Evolutionary conservation across 2,888 invertebrate species (phyloP), one percentile per base, ranked within the genome.

Genomic region (Ctenicera cuprea): DNA sequence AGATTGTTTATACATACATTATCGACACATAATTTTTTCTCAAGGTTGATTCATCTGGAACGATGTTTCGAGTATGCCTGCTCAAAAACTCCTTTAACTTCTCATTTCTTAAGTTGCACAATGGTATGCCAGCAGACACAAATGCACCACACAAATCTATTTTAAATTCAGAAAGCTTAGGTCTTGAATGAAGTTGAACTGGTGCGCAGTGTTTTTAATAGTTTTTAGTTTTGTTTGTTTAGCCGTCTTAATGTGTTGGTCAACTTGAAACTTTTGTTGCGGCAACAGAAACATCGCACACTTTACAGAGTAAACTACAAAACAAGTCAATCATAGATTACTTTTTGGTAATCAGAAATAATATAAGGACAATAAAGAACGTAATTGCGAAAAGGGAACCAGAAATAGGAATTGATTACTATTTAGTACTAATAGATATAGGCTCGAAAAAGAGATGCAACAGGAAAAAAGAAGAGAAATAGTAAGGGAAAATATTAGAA

Each of bases 11-110:
- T n/a, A n/a, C n/a, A n/a, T 73, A 77, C 9, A 67, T 73, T 45
- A 63, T 18, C n/a, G 67, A 50, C 12, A 77, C 62, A 57, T 77
- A 79, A 62, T 64, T 71, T 69, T 79, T 79, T n/a, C 75, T 30
- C 0, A 77, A 14, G 18, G 75, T 77, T 1, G 75, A 73, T 61
- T 79, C 75, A 16, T 71, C 65, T n/a, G 76, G 74, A 50, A 77
- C 52, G 26, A n/a, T 45, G 12, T 65, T 20, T 20, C 50, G 22
- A 16, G 52, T 50, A 50, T 37, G 20, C 3, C 50, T 0, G 2
- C 11, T 37, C 61, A 61, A 38, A 61, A 61, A 61, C 30, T 22
- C 22, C 57, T 57, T 57, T 41, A 41, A 8, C 41, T 41, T 41
- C 41, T 48, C 11, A 38, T 61, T 61, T 12, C 37, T 38, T 38